Percentiles rank a stretch among this genome's conserved stretches.
phyloP scores from a whole-genome alignment of 2,888 invertebrate species.

The Andrena praecox region DNA sequence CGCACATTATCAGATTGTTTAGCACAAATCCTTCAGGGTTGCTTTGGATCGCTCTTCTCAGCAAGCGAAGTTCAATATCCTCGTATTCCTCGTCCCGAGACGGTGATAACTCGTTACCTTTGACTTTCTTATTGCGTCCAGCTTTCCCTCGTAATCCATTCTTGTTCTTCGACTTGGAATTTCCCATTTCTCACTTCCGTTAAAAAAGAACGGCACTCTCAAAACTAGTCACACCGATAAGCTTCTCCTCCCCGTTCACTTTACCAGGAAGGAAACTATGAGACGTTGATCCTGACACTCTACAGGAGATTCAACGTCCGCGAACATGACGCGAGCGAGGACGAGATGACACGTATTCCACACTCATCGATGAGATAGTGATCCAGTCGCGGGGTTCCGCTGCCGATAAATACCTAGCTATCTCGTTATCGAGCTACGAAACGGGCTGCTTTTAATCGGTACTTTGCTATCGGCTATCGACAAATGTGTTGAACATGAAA shows the following conservation, averaged over 20 bases:
- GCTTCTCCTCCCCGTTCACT: background rate
- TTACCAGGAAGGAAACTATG: background rate
- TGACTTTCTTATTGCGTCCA: no score
- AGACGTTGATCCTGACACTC: conserved; percentile 5
- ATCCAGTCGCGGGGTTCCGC: conserved; percentile 42
- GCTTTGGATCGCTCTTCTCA: conserved; percentile 87
- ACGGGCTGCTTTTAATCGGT: conserved; percentile 74
- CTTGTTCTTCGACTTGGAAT: conserved; percentile 50
- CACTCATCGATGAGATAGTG: conserved; percentile 55
- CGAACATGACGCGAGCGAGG: conserved; percentile 46
- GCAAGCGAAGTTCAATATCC: conserved; percentile 86
- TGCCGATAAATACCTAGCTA: conserved; percentile 78
- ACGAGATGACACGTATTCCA: conserved; percentile 36
- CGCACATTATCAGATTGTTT: conserved; percentile 91
- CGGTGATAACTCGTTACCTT: rapidly evolving
- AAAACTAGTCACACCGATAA: background rate
- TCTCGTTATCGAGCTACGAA: conserved; percentile 75
- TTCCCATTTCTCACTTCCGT: conserved; percentile 70
- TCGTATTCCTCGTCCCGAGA: conserved; percentile 77
- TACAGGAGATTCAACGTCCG: conserved; percentile 11
- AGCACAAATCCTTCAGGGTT: conserved; percentile 90
- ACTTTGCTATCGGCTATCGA: conserved; percentile 74
- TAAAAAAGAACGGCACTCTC: background rate
- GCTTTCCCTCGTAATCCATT: conserved; percentile 27
- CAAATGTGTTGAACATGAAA: conserved; percentile 63